Base-by-base conservation (phyloP, 2,113 vertebrate species). In the Rhipidura dahli region DNA sequence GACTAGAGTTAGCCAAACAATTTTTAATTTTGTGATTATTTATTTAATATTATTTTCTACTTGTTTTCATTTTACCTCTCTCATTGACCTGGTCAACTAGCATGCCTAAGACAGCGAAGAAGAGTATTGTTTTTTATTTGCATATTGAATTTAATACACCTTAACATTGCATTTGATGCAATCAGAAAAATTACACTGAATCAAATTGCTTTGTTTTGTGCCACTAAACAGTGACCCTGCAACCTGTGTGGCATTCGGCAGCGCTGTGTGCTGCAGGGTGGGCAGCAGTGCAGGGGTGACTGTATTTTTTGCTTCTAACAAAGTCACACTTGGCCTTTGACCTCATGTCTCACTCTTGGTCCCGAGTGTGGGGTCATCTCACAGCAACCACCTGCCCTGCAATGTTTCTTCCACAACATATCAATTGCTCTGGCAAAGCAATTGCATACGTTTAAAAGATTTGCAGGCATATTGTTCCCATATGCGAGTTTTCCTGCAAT, bases 381-480 rank as follows among this genome's bases (percentile, higher is more conserved):
- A 87, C 97, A 97, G 96, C 93, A 96, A 85, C 96, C 97, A 97
- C 97, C 96, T 97, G 97, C 93, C 93, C 90, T 59, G 84, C 85
- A 80, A 42, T 96, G 96, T 92, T 97, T 87, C 90, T 96, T 93
- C 86, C 89, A 89, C 89, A 97, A 96, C 97, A 10, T 96, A 92
- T 93, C 96, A 97, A 94, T 97, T 94, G 96, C 90, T 91, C 93
- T 96, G 94, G 96, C 80, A 96, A 96, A 97, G 95, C 84, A 76
- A 94, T 96, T 90, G 97, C 85, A 90, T 83, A 64, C 72, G n/a
- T 95, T 97, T 94, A 66, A 96, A 94, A 87, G 84, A 45, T 89
- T 87, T 93, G 82, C 84, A 77, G 92, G 83, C 97, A 96, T 97
- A 96, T 97, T 97, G 97, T 85, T 97, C 95, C 97, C 97, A 97